A percentile compares a stretch with the other conserved stretches of the same genome.
Evolutionary conservation across 2,888 invertebrate genomes (phyloP).

Genomic region (Drosophila planitibia): DNA sequence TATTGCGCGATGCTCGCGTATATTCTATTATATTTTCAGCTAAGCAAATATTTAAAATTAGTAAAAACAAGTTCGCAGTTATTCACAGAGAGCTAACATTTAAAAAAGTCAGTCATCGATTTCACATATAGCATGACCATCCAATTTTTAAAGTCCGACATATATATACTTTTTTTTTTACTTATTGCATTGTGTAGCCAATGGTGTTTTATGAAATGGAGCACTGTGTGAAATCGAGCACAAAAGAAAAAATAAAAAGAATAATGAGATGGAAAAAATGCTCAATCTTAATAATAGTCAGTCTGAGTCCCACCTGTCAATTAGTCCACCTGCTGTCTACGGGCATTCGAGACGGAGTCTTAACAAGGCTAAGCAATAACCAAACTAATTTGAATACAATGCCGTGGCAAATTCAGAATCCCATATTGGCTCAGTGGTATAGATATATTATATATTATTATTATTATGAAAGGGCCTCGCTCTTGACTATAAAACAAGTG

Average conservation of each 20-base stretch:
- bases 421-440: slow-evolving; percentile 41
- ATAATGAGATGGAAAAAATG: neutral
- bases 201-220: slow-evolving; percentile 31
- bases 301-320: slow-evolving; percentile 24
- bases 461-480: slow-evolving; percentile 38
- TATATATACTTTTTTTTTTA: neutral
- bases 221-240: slow-evolving; percentile 38
- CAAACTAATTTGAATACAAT: slow-evolving; percentile 70
- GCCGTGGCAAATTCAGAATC: slow-evolving; percentile 36
- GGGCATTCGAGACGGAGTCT: slow-evolving; percentile 27
- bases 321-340: slow-evolving; percentile 21
- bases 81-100: neutral
- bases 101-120: neutral
- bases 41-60: neutral
- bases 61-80: neutral
- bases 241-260: neutral
- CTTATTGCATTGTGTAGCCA: slow-evolving; percentile 9
- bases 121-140: neutral
- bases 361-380: slow-evolving; percentile 41
- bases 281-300: slow-evolving; percentile 31
- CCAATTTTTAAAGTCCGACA: neutral
- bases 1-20: neutral
- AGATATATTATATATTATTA: neutral
- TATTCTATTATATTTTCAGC: neutral
- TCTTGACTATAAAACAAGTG: neutral